Evolutionary conservation across 2,797 vertebrate species (phyloP).

Genomic region (Meriones psammophilus): DNA sequence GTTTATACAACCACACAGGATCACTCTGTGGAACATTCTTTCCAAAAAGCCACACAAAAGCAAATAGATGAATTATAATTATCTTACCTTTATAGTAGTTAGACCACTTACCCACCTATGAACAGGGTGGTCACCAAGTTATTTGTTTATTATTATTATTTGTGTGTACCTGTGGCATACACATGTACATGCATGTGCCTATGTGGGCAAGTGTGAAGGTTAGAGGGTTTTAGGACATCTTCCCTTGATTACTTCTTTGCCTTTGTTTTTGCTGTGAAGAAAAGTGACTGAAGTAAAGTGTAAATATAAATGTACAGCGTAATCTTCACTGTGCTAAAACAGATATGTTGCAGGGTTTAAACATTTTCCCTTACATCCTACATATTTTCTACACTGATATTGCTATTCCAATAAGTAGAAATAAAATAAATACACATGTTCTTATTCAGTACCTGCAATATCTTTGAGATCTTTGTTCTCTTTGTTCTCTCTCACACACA

Average conservation of each 20-base stretch:
- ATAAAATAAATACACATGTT: background rate
- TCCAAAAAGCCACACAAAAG: background rate
- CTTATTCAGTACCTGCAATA: background rate
- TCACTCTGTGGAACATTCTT: background rate
- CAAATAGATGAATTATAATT: background rate
- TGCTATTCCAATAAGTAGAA: background rate
- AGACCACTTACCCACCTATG: background rate
- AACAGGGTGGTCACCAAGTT: background rate
- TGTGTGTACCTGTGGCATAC: background rate
- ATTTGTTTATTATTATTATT: background rate
- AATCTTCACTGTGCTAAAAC: background rate
- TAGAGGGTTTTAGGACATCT: background rate
- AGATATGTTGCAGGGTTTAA: slow-evolving; percentile 19
- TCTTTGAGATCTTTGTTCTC: background rate
- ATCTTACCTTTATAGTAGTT: background rate
- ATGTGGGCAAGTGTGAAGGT: background rate
- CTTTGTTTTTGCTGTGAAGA: background rate
- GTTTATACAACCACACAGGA: background rate
- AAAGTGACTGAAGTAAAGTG: slow-evolving; percentile 11
- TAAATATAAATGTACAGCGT: background rate
- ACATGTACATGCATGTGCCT: background rate
- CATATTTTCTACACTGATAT: background rate
- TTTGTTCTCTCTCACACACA: background rate
- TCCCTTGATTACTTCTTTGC: background rate
- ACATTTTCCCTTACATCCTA: slow-evolving; percentile 7